These are phyloP conservation scores for Pipistrellus nathusii DNA, from an alignment of 2,797 vertebrate genomes.

Conservation along the genomic window DNA sequence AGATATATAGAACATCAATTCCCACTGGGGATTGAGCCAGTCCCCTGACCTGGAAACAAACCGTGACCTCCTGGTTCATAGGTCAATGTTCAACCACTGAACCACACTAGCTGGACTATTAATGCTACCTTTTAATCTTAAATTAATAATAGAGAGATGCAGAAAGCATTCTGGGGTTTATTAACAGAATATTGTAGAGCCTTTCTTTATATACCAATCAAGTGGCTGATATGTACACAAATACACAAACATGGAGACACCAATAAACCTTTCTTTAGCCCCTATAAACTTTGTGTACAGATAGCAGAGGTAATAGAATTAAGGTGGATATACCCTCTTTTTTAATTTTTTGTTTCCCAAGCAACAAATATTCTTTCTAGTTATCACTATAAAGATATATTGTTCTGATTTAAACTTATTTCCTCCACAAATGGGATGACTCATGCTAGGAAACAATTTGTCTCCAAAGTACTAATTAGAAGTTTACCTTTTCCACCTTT, in stretches of 20 bases:
- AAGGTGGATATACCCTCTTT: background rate
- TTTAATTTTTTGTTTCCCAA: constrained; percentile 21
- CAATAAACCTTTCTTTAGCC: background rate
- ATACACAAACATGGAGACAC: background rate
- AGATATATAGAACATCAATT: too few relatives aligned
- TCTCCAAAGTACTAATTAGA: background rate
- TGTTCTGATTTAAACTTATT: background rate
- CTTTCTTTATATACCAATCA: background rate
- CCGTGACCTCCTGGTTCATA: too few relatives aligned
- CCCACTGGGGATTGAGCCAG: too few relatives aligned
- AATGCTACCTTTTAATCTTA: background rate
- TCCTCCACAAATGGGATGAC: background rate
- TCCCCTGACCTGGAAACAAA: too few relatives aligned
- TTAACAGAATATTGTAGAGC: background rate
- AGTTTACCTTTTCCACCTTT: constrained; percentile 95
- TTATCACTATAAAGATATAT: background rate
- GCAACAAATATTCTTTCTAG: background rate
- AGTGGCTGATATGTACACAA: background rate
- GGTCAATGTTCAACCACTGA: too few relatives aligned
- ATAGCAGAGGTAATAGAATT: background rate
- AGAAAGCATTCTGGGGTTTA: background rate
- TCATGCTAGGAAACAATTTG: background rate
- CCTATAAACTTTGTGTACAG: background rate
- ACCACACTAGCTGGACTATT: background rate
- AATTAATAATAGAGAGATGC: background rate